A percentile compares a stretch with the other conserved stretches of the same genome.
These are phyloP conservation scores for Xiphorhynchus elegans DNA, from an alignment of 2,113 vertebrate genomes.

Conservation along the genomic window DNA sequence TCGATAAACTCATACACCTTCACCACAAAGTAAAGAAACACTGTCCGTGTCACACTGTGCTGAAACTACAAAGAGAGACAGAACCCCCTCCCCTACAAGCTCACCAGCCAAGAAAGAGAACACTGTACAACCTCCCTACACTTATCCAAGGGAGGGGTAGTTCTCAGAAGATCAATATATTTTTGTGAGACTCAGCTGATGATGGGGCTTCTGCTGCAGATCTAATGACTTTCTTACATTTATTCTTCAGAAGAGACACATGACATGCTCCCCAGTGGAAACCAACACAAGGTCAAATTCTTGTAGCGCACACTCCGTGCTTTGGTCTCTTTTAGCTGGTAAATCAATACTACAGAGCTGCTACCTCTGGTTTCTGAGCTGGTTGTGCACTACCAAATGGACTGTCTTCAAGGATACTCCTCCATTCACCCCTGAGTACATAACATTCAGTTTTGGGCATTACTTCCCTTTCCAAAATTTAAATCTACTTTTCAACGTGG, in stretches of 20 bases:
- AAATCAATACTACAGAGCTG: not conserved
- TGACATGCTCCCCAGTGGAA: not conserved
- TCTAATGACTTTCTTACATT: not conserved
- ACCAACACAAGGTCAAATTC: not conserved
- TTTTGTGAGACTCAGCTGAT: not conserved
- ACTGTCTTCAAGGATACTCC: not conserved
- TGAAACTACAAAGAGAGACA: not conserved
- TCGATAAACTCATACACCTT: not conserved
- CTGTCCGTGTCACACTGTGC: accelerated
- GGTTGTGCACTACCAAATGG: not conserved
- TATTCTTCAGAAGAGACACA: not conserved
- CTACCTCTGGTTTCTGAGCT: not conserved
- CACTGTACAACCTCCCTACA: not conserved
- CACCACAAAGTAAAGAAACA: not conserved
- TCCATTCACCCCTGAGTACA: not conserved
- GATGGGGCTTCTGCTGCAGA: not conserved
- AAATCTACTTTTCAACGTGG: not conserved
- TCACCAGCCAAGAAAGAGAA: not conserved
- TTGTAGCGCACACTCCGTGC: not conserved
- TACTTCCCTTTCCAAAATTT: not conserved
- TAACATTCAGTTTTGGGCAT: not conserved
- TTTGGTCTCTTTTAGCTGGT: not conserved
- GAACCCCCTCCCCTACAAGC: not conserved
- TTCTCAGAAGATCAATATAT: not conserved
- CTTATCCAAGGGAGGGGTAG: not conserved